Evolutionary conservation across 2,888 invertebrate species (phyloP).

Genomic region (Euzophera pinguis): DNA sequence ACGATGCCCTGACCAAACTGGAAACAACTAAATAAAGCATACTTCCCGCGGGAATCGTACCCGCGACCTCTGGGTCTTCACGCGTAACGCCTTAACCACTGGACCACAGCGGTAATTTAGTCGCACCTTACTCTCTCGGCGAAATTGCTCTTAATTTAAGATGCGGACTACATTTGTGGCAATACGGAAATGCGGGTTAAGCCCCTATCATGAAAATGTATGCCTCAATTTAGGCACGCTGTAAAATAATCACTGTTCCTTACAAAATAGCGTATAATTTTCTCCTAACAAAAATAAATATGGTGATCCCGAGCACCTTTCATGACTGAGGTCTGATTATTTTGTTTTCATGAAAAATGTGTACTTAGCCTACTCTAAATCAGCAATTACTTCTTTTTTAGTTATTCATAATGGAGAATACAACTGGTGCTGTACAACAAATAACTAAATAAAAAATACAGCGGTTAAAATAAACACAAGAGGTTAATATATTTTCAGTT

Average conservation of each 20-base stretch:
- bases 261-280: background rate
- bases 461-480: too few species aligned
- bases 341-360: background rate
- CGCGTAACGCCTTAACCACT: too few species aligned
- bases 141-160: slow-evolving; percentile 16
- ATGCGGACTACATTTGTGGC: slow-evolving; percentile 4
- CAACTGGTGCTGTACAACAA: too few species aligned
- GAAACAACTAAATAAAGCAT: too few species aligned
- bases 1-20: too few species aligned
- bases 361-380: background rate
- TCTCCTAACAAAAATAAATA: background rate
- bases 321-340: background rate
- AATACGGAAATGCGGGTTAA: slow-evolving; percentile 16
- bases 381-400: too few species aligned
- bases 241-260: background rate
- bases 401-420: too few species aligned
- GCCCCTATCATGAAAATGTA: background rate
- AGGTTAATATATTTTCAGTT: too few species aligned
- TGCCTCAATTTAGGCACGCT: background rate
- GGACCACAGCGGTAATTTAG: too few species aligned
- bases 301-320: background rate
- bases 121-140: background rate
- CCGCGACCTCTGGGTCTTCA: too few species aligned
- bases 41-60: too few species aligned
- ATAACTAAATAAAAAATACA: too few species aligned